These are phyloP conservation scores for Chaetops frenatus DNA, from an alignment of 2,113 vertebrate species.

Conservation along the genomic window DNA sequence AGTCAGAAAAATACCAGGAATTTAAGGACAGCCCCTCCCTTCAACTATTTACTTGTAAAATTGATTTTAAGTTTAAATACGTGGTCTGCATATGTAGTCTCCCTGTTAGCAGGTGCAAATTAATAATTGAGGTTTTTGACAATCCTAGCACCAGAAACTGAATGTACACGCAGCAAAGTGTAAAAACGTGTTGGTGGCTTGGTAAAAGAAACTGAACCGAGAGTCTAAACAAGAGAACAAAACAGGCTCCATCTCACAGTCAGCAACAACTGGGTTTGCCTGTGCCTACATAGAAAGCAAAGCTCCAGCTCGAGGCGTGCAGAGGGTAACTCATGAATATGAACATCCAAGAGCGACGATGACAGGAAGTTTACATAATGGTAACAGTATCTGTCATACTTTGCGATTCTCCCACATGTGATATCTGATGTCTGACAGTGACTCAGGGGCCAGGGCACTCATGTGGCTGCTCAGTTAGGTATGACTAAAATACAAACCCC, in stretches of 20 bases:
- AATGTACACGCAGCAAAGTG: not conserved
- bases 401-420: constrained; percentile 53
- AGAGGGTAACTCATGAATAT: constrained; percentile 1
- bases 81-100: not conserved
- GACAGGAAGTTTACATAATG: constrained; percentile 48
- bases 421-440: constrained; percentile 32
- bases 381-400: constrained; percentile 27
- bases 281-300: constrained; percentile 20
- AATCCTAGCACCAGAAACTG: not conserved
- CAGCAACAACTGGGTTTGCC: not conserved
- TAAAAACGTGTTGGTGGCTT: not conserved
- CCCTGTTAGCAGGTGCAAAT: not conserved
- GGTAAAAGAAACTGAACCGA: not conserved
- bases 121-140: not conserved
- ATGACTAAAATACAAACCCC: not conserved
- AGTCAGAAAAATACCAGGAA: not conserved
- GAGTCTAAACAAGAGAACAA: not conserved
- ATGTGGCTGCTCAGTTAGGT: not conserved
- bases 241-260: constrained; percentile 6
- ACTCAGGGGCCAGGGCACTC: constrained; percentile 7
- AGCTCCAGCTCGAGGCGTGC: not conserved
- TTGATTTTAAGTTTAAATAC: not conserved
- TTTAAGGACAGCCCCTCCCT: not conserved
- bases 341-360: constrained; percentile 23
- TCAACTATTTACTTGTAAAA: not conserved